Conservation (phyloP, 2,797 vertebrate species). For the Tokudaia muenninki region DNA sequence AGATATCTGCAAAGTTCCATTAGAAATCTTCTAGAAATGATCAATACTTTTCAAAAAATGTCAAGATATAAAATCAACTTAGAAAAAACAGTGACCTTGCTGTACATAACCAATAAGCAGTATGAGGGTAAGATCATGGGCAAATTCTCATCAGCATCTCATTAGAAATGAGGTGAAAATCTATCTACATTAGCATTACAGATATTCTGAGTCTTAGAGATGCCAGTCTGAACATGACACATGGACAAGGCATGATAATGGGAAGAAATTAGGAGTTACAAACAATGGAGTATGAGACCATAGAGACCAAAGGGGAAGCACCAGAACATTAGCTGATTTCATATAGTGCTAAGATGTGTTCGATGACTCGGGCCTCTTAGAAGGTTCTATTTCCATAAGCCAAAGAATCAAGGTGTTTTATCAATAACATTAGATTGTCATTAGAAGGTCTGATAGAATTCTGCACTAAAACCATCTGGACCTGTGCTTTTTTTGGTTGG, state of each 20-base stretch:
- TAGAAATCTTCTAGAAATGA: neutral
- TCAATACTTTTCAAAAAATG: neutral
- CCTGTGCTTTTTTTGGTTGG: too few species aligned
- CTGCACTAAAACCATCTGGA: too few species aligned
- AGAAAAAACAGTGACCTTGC: neutral
- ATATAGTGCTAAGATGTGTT: neutral
- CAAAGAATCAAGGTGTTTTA: neutral
- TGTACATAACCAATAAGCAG: neutral
- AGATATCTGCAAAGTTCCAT: neutral
- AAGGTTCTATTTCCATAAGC: neutral
- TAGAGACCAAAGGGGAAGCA: neutral
- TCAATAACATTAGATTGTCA: neutral
- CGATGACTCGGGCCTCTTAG: neutral
- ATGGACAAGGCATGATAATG: neutral
- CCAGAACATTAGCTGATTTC: neutral
- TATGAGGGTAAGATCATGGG: neutral
- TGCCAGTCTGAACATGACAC: neutral
- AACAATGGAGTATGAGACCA: too few species aligned
- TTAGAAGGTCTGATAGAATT: too few species aligned
- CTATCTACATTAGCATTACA: neutral
- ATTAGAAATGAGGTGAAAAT: neutral
- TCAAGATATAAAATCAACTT: neutral
- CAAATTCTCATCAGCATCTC: neutral
- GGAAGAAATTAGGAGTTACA: neutral
- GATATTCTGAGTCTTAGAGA: neutral